Conservation (phyloP, 2,113 vertebrate genomes). For the Chloropsis hardwickii region DNA sequence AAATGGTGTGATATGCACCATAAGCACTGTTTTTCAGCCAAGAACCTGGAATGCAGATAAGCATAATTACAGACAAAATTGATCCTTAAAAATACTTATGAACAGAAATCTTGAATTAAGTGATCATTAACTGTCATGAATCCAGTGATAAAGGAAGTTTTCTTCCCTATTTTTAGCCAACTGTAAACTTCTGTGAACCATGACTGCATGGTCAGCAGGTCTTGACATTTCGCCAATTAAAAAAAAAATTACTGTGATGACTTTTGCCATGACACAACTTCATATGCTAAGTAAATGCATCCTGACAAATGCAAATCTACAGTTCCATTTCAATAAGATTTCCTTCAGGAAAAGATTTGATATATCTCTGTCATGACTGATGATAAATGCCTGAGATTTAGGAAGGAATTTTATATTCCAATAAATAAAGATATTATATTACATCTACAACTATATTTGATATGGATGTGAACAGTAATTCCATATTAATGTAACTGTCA, state of each 20-base stretch:
- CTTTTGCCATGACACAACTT: not conserved
- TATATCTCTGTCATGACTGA: not conserved
- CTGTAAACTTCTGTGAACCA: not conserved
- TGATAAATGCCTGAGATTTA: constrained; percentile 8
- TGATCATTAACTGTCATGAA: not conserved
- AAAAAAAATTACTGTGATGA: not conserved
- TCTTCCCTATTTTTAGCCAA: not conserved
- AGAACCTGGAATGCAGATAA: not conserved
- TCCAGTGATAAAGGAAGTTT: not conserved
- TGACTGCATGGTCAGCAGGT: not conserved
- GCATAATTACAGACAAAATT: not conserved
- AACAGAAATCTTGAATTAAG: not conserved
- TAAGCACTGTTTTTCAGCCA: not conserved
- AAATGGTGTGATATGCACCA: not conserved
- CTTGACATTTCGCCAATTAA: not conserved
- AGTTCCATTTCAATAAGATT: not conserved
- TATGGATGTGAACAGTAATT: constrained; percentile 4
- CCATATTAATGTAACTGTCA: constrained; percentile 12
- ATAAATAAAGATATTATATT: constrained; percentile 35
- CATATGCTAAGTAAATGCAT: not conserved
- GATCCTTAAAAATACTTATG: not conserved
- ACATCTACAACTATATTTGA: constrained; percentile 3
- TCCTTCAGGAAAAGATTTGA: constrained; percentile 29
- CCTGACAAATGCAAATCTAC: constrained; percentile 19
- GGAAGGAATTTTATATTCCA: constrained; percentile 20